These are phyloP conservation scores for Xylota sylvarum DNA, from an alignment of 2,888 invertebrate species.

Conservation along the genomic window DNA sequence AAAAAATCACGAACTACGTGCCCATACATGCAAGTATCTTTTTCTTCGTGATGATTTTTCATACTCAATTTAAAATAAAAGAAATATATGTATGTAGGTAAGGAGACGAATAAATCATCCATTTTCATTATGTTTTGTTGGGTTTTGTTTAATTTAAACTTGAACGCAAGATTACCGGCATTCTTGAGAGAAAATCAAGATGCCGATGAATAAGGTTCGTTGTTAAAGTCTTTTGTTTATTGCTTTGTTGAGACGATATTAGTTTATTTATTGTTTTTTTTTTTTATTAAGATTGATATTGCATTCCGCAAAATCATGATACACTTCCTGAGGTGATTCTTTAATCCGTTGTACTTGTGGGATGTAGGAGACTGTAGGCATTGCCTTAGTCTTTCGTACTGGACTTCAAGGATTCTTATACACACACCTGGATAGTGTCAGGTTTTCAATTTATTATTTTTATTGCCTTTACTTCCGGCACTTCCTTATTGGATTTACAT, in stretches of 20 bases:
- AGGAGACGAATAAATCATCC: neutral
- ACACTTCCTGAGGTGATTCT: neutral
- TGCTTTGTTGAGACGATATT: constrained; percentile 1
- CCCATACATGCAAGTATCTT: neutral
- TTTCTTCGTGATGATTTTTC: neutral
- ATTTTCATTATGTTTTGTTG: constrained; percentile 5
- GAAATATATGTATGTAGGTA: neutral
- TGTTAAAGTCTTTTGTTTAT: constrained; percentile 42
- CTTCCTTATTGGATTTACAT: constrained; percentile 24
- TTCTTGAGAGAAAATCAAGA: constrained; percentile 21
- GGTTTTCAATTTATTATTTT: constrained; percentile 30
- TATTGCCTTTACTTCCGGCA: constrained; percentile 31
- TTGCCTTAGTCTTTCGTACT: neutral
- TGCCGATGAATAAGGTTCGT: constrained; percentile 23
- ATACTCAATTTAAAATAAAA: neutral
- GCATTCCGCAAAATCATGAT: neutral
- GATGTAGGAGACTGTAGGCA: neutral
- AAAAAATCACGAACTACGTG: constrained; percentile 13
- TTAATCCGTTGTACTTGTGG: neutral
- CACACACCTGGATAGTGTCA: neutral
- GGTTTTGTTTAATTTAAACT: constrained; percentile 9
- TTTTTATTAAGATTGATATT: too few relatives aligned
- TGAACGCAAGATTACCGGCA: constrained; percentile 1
- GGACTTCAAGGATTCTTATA: constrained; percentile 34
- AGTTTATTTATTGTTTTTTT: constrained; percentile 1